A percentile compares a stretch with the other conserved stretches of the same genome.
phyloP scores from a whole-genome alignment of 2,888 invertebrate species.

The Physocephala rufipes region DNA sequence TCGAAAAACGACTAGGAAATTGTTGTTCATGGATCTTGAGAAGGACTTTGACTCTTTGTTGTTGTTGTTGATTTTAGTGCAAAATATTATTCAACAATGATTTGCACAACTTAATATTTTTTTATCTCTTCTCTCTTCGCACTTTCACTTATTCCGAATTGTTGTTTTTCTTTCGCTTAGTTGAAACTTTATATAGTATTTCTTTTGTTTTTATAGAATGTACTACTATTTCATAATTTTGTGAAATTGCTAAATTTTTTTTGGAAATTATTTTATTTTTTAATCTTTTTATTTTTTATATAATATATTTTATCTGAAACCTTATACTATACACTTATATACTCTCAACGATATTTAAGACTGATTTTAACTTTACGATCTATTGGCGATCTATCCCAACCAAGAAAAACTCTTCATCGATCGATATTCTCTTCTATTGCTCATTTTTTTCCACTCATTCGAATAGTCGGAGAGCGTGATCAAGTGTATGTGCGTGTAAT shows the following conservation, averaged over 20 bases:
- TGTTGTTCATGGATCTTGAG: neutral
- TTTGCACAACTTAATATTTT: neutral
- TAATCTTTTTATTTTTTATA: neutral
- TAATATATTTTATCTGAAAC: neutral
- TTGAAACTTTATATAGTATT: too few species aligned
- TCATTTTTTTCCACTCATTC: neutral
- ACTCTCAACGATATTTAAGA: neutral
- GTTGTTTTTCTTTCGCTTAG: too few species aligned
- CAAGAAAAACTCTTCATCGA: neutral
- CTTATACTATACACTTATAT: neutral
- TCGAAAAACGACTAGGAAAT: conserved; percentile 54
- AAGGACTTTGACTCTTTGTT: neutral
- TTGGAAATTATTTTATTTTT: neutral
- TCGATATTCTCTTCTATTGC: neutral
- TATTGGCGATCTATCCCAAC: neutral
- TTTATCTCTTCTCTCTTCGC: neutral
- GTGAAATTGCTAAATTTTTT: neutral
- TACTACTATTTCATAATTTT: neutral
- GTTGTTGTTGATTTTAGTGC: neutral
- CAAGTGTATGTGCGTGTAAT: too few species aligned
- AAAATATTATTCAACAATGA: conserved; percentile 41
- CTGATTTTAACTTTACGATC: neutral
- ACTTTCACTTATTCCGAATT: neutral
- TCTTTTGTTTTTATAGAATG: neutral
- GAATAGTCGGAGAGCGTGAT: too few species aligned